phyloP scores from a whole-genome alignment of 2,797 vertebrate genomes.

The Diplodus puntazzo region DNA sequence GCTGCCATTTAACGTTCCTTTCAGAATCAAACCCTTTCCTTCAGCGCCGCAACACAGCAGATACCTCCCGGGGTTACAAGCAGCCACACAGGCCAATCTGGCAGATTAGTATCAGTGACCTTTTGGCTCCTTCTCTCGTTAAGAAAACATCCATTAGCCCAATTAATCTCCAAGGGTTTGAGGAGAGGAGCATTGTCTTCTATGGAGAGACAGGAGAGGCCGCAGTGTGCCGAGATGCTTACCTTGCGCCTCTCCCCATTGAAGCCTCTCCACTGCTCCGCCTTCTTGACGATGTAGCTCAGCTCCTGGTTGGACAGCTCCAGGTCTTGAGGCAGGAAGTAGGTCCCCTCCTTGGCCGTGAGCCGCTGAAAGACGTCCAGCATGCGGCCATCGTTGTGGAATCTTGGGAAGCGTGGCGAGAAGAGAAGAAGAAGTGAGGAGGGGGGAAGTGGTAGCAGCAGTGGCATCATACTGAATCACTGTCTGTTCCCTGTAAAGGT shows the following conservation, averaged over 20 bases:
- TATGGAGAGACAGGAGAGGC: background rate
- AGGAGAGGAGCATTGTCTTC: slow-evolving; percentile 22
- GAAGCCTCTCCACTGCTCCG: slow-evolving; percentile 93
- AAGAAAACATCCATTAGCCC: slow-evolving; percentile 66
- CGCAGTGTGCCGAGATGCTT: slow-evolving; percentile 51
- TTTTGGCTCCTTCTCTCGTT: slow-evolving; percentile 53
- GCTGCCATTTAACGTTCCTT: slow-evolving; percentile 27
- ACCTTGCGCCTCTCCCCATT: slow-evolving; percentile 93
- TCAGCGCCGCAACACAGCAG: slow-evolving; percentile 14
- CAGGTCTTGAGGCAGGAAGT: slow-evolving; percentile 91
- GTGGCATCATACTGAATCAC: slow-evolving; percentile 40
- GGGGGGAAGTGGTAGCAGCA: background rate
- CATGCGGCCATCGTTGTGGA: slow-evolving; percentile 89
- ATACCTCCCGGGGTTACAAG: slow-evolving; percentile 36
- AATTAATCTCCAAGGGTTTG: slow-evolving; percentile 55
- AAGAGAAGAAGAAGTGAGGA: slow-evolving; percentile 20
- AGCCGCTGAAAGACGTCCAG: slow-evolving; percentile 89
- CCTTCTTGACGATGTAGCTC: slow-evolving; percentile 91
- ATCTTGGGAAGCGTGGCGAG: slow-evolving; percentile 74
- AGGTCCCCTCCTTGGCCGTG: slow-evolving; percentile 86
- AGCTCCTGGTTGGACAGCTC: slow-evolving; percentile 96
- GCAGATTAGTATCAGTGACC: slow-evolving; percentile 58
- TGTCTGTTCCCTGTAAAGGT: slow-evolving; percentile 36
- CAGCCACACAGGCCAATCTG: slow-evolving; percentile 54
- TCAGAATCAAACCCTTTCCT: slow-evolving; percentile 7